A percentile compares a stretch with the other conserved stretches of the same genome.
Evolutionary conservation across 2,888 invertebrate species (phyloP).

Genomic region (Aphidius colemani): DNA sequence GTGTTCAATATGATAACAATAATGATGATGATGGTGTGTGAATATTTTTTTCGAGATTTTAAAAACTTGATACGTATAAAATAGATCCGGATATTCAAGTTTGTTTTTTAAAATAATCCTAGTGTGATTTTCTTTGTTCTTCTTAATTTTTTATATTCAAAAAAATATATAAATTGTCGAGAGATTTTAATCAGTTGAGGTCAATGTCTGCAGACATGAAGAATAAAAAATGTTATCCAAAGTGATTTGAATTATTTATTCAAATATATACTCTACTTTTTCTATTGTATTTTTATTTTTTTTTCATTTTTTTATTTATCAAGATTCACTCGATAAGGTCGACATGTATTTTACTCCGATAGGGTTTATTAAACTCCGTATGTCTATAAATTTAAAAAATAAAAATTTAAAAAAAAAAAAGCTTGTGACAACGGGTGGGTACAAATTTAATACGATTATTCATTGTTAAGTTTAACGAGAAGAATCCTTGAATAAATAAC

Average conservation of each 20-base stretch:
- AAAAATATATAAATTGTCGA: background rate
- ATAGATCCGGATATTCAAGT: slow-evolving; percentile 24
- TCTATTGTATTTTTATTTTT: background rate
- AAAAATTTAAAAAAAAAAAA: no score
- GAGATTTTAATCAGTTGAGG: slow-evolving; percentile 16
- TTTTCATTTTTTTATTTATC: background rate
- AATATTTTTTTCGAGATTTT: slow-evolving; percentile 6
- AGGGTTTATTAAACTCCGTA: slow-evolving; percentile 10
- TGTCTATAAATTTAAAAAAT: background rate
- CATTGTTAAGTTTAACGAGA: slow-evolving; percentile 29
- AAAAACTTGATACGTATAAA: slow-evolving; percentile 15
- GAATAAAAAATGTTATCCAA: slow-evolving; percentile 3
- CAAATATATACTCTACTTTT: background rate
- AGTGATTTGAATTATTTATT: background rate
- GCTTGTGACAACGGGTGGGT: background rate
- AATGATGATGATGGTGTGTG: background rate
- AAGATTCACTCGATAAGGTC: slow-evolving; percentile 10
- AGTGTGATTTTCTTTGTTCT: slow-evolving; percentile 25
- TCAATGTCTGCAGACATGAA: slow-evolving; percentile 19
- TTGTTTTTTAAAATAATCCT: slow-evolving; percentile 2
- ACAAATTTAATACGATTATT: slow-evolving; percentile 25
- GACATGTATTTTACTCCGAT: slow-evolving; percentile 4
- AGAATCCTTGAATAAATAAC: slow-evolving; percentile 28
- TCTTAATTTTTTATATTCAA: slow-evolving; percentile 3
- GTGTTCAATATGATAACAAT: background rate